Conservation (phyloP, 2,888 invertebrate genomes). For the Sicus ferrugineus region DNA sequence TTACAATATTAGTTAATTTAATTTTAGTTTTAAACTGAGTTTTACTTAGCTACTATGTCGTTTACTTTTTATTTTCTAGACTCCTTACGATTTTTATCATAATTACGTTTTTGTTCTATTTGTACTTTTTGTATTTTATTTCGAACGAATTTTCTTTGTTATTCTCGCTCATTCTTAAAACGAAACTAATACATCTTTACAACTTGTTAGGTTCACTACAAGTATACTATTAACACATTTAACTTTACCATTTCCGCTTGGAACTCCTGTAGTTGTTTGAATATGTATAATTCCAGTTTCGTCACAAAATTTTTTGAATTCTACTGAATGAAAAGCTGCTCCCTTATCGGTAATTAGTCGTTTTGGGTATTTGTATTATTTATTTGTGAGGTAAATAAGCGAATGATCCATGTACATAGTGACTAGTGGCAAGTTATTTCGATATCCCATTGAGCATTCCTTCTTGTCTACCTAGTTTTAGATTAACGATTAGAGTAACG, state of each 20-base stretch:
- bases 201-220: not conserved
- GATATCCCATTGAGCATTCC: conserved; percentile 29
- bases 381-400: conserved; percentile 18
- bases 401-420: conserved; percentile 32
- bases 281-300: not conserved
- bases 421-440: conserved; percentile 25
- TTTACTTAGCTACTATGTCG: no score
- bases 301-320: not conserved
- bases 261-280: conserved; percentile 1
- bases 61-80: not conserved
- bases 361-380: conserved; percentile 11
- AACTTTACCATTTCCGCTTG: no score
- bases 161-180: not conserved
- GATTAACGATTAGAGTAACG: not conserved
- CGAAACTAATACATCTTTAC: not conserved
- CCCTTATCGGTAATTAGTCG: conserved; percentile 1
- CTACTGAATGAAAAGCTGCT: not conserved
- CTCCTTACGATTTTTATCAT: not conserved
- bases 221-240: not conserved
- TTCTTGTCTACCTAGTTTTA: conserved; percentile 25
- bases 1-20: no score
- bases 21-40: not conserved
- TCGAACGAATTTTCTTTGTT: not conserved
- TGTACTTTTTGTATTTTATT: not conserved
- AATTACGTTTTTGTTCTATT: not conserved